Evolutionary conservation across 1,140 invertebrate genomes (phyloP), one percentile per base, ranked within the genome.

Genomic region (Acromyrmex echinatior): DNA sequence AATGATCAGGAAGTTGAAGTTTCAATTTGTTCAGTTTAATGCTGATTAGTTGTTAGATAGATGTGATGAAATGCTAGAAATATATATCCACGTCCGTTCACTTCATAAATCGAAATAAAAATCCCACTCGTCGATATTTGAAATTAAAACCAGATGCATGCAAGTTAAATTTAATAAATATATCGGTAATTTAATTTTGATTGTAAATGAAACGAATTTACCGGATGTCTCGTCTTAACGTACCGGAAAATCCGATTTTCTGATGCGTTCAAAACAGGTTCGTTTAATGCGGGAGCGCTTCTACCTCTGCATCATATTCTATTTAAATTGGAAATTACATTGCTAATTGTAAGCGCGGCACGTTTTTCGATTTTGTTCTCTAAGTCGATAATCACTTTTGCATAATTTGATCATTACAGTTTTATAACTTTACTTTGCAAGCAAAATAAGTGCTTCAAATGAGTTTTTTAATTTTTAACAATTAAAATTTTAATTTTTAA

Each of bases 311-410:
- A 39, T 84, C 80, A 74, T 74, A 74, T 84, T 62, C 70, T 74
- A 63, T 74, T 63, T 84, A 76, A 84, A 82, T 82, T 60, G 66
- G 51, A 73, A 82, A 82, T 82, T 82, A 74, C 66, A n/a, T 71
- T 71, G 66, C 53, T 74, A 74, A 82, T 73, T 82, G 31, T 80
- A 81, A 56, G 28, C 39, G 28, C n/a, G 25, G 53, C 56, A 70
- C 14, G 53, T 74, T 82, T 82, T 74, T 82, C 35, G 18, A 82
- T 82, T 74, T 74, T 31, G 14, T 73, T 49, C 12, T 45, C 31
- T 18, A 45, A 73, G 21, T 60, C 35, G 66, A 73, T 81, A 60
- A 81, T 74, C 39, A 82, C 25, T 62, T 82, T 74, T 60, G 39
- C 68, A 74, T 82, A 82, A 73, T 82, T 62, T 56, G 31, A 60